phyloP scores from a whole-genome alignment of 2,888 invertebrate species.

The Chydorus sphaericus region DNA sequence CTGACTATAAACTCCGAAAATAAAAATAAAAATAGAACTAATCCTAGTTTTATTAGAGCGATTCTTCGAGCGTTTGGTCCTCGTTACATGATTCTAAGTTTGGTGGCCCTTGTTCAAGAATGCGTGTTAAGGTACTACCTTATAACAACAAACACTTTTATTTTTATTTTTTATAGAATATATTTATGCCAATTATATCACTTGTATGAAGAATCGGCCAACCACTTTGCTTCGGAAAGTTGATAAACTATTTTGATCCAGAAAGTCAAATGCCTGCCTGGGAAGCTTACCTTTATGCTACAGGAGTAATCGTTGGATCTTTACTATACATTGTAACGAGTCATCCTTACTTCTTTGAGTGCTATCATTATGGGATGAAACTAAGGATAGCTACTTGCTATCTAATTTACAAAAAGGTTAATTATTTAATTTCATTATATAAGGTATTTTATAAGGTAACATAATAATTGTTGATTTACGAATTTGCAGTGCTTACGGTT shows the following conservation, averaged over 20 bases:
- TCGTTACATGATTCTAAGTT: not conserved
- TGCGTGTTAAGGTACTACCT: not conserved
- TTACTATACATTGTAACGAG: conserved; percentile 59
- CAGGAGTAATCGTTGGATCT: conserved; percentile 54
- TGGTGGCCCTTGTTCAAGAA: not conserved
- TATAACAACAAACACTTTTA: too few relatives aligned
- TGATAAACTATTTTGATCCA: conserved; percentile 48
- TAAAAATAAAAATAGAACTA: too few relatives aligned
- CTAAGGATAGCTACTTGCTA: conserved; percentile 66
- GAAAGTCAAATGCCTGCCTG: conserved; percentile 33
- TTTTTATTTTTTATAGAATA: too few relatives aligned
- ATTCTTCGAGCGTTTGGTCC: not conserved
- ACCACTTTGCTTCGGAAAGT: conserved; percentile 46
- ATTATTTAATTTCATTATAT: not conserved
- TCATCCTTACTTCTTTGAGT: conserved; percentile 77
- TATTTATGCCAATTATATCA: too few relatives aligned
- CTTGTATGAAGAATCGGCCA: conserved; percentile 45
- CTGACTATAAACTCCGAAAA: not conserved
- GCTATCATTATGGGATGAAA: conserved; percentile 57
- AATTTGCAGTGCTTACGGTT: not conserved
- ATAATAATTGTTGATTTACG: not conserved
- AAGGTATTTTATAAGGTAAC: not conserved
- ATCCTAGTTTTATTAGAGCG: not conserved
- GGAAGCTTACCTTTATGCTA: conserved; percentile 61
- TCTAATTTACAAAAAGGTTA: conserved; percentile 68